These are phyloP conservation scores for Meteorus sp. DNA, from an alignment of 1,140 invertebrate genomes.

Conservation along the genomic window DNA sequence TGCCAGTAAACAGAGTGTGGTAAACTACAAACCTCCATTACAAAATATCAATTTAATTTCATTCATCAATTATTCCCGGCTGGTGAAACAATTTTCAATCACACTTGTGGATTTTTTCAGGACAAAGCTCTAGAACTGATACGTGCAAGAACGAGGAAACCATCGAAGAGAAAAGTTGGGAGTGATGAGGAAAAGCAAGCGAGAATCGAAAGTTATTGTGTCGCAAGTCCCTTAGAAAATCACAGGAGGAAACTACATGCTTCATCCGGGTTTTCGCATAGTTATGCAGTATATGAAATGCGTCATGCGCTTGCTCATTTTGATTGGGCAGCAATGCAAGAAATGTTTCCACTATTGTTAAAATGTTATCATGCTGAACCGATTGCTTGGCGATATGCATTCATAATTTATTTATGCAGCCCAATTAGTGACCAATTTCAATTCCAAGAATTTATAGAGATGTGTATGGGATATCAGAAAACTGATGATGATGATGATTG, in stretches of 20 bases:
- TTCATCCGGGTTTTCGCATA: not conserved
- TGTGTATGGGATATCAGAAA: conserved; percentile 17
- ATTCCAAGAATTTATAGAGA: conserved; percentile 23
- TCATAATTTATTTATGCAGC: conserved; percentile 13
- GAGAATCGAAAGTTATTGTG: not conserved
- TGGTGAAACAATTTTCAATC: no score
- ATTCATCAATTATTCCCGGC: no score
- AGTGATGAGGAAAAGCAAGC: not conserved
- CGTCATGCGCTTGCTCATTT: conserved; percentile 8
- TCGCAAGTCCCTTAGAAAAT: not conserved
- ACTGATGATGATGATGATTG: not conserved
- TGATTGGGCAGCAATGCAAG: conserved; percentile 16
- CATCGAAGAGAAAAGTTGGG: conserved; percentile 6
- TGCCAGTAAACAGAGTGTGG: no score
- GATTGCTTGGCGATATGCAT: conserved; percentile 20
- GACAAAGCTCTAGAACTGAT: conserved; percentile 10
- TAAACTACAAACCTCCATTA: no score
- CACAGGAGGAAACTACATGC: not conserved
- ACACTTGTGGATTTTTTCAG: no score
- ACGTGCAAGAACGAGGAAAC: not conserved
- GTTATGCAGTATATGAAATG: conserved; percentile 14
- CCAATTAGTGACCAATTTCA: conserved; percentile 7
- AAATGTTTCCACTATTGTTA: conserved; percentile 16
- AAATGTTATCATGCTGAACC: conserved; percentile 13
- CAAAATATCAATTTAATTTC: no score